Evolutionary conservation across 2,797 vertebrate genomes (phyloP).

Genomic region (Semaprochilodus insignis): DNA sequence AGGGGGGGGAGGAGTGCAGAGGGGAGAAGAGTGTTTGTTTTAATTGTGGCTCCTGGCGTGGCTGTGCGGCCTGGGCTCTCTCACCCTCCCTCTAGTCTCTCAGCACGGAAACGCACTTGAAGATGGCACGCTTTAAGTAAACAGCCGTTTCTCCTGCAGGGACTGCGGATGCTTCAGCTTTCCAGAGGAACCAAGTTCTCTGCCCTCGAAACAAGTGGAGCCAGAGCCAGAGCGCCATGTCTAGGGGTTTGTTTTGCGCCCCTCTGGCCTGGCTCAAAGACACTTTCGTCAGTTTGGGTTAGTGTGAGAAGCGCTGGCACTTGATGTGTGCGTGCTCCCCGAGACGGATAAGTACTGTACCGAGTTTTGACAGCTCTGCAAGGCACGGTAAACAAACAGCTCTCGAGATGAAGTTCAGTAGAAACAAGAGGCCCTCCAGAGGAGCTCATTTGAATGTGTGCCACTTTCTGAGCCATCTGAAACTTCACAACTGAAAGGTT

Average conservation of each 20-base stretch:
- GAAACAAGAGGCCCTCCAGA: constrained; percentile 27
- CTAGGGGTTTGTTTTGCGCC: constrained; percentile 35
- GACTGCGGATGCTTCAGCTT: constrained; percentile 36
- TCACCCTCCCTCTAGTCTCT: constrained; percentile 42
- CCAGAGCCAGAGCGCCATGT: constrained; percentile 38
- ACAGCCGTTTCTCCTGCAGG: constrained; percentile 37
- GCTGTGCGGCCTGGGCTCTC: constrained; percentile 58
- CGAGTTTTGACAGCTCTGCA: constrained; percentile 34
- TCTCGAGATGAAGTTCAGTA: constrained; percentile 23
- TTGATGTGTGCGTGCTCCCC: constrained; percentile 12
- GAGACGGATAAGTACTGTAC: constrained; percentile 35
- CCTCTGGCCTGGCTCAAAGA: constrained; percentile 15
- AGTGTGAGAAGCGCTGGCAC: constrained; percentile 6
- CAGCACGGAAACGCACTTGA: constrained; percentile 29
- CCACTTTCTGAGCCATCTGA: neutral
- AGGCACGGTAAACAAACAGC: constrained; percentile 44
- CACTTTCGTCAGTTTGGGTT: constrained; percentile 33
- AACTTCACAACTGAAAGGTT: neutral
- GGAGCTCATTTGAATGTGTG: constrained; percentile 1
- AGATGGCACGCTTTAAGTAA: constrained; percentile 31
- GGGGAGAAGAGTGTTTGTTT: constrained; percentile 66
- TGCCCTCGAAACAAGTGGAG: constrained; percentile 31
- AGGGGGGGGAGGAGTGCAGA: constrained; percentile 20
- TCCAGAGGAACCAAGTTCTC: constrained; percentile 18
- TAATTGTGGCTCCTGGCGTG: constrained; percentile 66